Evolutionary conservation across 2,888 invertebrate genomes (phyloP), one percentile per base, ranked within the genome.

Genomic region (Sesamia inferens): DNA sequence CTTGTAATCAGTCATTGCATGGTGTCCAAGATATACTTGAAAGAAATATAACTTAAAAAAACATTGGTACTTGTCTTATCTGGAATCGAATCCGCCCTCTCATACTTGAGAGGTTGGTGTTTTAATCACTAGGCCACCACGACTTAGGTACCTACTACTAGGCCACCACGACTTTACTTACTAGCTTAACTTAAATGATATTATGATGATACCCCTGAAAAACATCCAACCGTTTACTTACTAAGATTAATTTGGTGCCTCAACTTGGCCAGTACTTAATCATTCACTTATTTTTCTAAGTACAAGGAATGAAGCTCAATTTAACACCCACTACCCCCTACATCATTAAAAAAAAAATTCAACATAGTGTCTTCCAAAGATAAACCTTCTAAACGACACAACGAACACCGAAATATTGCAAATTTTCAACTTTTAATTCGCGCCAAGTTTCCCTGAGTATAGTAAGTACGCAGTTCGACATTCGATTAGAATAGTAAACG

Each of bases 401-500:
- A n/a, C n/a, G n/a, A 74, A 67, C 72, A 67, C 61, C n/a, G 24
- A 68, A 63, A 59, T 78, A 51, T 47, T 58, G 44, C 51, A 71
- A 61, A 76, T 55, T 76, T 76, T 58, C n/a, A 84, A 83, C 73
- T 83, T 84, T 83, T 86, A 85, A 85, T 85, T 79, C 85, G 66
- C 76, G 71, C 68, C 66, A 79, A 81, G 79, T 81, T 83, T 78
- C 54, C 69, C 64, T 51, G 74, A 74, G 79, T 84, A 82, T 57
- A n/a, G 65, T 59, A 58, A 54, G 64, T 62, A 74, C 76, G 57
- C 76, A 79, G 68, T 79, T 84, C 73, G 82, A 81, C 86, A 87
- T 90, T 88, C 85, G 88, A 90, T 91, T 91, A 88, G 88, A 90
- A 88, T 90, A 88, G 90, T 89, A 88, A 90, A 87, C 85, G 89